phyloP scores from a whole-genome alignment of 2,113 vertebrate species.

The Pluvialis apricaria region DNA sequence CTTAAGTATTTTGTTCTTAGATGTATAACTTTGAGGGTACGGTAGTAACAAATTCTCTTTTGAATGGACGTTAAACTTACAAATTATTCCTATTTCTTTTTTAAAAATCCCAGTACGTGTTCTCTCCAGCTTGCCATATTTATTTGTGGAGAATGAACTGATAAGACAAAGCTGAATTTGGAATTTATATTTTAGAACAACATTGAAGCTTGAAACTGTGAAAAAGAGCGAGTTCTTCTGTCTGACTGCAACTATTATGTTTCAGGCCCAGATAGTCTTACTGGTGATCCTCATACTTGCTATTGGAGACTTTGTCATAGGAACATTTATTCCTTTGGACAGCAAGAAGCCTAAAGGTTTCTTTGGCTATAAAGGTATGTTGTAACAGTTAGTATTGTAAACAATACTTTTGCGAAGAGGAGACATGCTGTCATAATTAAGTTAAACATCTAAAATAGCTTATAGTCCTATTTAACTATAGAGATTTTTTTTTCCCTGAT shows the following conservation, averaged over 20 bases:
- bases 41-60: background rate
- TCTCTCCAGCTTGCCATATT: background rate
- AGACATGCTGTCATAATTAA: background rate
- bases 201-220: background rate
- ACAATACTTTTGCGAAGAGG: background rate
- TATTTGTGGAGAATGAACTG: background rate
- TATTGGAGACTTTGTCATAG: conserved; percentile 91
- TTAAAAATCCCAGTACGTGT: background rate
- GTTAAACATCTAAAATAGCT: background rate
- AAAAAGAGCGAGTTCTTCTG: background rate
- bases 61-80: background rate
- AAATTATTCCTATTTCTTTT: background rate
- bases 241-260: conserved; percentile 48
- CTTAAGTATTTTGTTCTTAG: background rate
- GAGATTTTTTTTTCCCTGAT: background rate
- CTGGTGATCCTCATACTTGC: conserved; percentile 89
- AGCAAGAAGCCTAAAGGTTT: conserved; percentile 86
- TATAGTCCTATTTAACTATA: rapidly evolving
- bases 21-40: rapidly evolving
- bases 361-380: conserved; percentile 90
- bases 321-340: conserved; percentile 88
- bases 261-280: conserved; percentile 93
- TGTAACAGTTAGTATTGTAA: background rate
- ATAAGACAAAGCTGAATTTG: background rate
- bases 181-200: background rate